phyloP scores from a whole-genome alignment of 2,888 invertebrate genomes.

The Rotaria socialis region DNA sequence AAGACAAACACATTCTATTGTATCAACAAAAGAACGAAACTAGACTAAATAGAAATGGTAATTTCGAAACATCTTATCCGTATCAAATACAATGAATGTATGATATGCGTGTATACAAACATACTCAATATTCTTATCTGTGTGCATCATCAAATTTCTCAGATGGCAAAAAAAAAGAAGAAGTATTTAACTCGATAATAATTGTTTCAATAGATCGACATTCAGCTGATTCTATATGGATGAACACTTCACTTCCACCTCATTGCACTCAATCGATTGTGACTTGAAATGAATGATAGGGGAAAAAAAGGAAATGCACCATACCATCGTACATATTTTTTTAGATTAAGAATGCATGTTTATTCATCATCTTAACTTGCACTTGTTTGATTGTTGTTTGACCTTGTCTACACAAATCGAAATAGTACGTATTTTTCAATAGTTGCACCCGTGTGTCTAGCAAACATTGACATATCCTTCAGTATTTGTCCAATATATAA shows the following conservation, averaged over 20 bases:
- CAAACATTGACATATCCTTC: too few relatives aligned
- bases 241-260: slow-evolving; percentile 9
- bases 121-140: background rate
- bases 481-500: too few relatives aligned
- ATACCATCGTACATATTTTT: background rate
- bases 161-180: background rate
- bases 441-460: too few relatives aligned
- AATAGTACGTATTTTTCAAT: too few relatives aligned
- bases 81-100: background rate
- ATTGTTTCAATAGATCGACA: background rate
- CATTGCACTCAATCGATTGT: background rate
- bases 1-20: background rate
- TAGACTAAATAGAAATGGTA: too few relatives aligned
- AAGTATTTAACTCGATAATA: background rate
- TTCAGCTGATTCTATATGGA: background rate
- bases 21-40: too few relatives aligned
- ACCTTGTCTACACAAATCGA: too few relatives aligned
- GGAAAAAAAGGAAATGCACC: background rate
- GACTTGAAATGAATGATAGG: background rate
- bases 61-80: too few relatives aligned
- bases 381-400: too few relatives aligned
- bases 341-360: background rate
- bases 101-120: background rate
- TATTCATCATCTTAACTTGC: background rate
- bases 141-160: background rate